A percentile compares a stretch with the other conserved stretches of the same genome.
Evolutionary conservation across 2,113 vertebrate genomes (phyloP).

Genomic region (Seriola dumerili): DNA sequence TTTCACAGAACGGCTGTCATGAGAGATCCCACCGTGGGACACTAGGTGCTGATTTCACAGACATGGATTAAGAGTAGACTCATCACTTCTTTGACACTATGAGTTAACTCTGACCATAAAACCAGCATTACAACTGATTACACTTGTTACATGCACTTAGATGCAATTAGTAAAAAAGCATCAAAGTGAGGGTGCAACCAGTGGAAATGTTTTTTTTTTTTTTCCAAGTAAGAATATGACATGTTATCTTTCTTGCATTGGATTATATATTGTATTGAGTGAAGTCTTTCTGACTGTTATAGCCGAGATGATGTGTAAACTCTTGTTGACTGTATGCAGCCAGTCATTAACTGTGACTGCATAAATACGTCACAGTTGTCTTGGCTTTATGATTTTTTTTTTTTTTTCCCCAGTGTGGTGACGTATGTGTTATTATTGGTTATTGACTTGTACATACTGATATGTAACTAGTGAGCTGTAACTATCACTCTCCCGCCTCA

Average conservation of each 20-base stretch:
- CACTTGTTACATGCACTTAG: not conserved
- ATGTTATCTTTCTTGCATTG: too few relatives aligned
- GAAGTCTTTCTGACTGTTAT: not conserved
- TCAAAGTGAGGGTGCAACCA: not conserved
- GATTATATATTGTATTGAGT: too few relatives aligned
- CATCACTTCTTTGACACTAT: not conserved
- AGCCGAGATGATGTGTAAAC: not conserved
- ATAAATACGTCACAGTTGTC: not conserved
- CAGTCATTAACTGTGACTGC: constrained; percentile 15
- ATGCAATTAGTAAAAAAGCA: not conserved
- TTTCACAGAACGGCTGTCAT: constrained; percentile 8
- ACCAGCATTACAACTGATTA: not conserved
- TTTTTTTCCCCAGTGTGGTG: not conserved
- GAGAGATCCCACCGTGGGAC: constrained; percentile 7
- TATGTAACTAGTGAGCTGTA: constrained; percentile 39
- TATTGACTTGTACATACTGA: constrained; percentile 45
- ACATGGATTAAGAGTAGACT: not conserved
- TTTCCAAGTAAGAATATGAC: not conserved
- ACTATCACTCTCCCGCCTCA: constrained; percentile 28
- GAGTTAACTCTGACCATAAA: not conserved
- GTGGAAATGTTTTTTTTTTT: not conserved
- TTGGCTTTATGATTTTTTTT: not conserved
- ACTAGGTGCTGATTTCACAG: constrained; percentile 18
- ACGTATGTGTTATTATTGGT: constrained; percentile 26
- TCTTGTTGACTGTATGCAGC: constrained; percentile 3